Evolutionary conservation across 2,113 vertebrate species (phyloP).

Genomic region (Girardinichthys multiradiatus): DNA sequence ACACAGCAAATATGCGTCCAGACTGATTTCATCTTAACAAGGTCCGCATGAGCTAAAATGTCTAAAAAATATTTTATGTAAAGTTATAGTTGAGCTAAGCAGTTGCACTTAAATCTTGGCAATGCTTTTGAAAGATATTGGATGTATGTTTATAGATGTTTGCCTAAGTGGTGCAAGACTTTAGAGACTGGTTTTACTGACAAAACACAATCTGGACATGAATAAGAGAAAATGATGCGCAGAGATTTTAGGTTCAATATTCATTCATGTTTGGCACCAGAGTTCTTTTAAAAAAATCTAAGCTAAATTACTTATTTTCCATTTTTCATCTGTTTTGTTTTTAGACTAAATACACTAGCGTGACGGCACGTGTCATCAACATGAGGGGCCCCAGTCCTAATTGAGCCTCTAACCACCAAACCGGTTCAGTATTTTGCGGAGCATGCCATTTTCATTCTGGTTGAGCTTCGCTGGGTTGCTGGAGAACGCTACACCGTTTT

Average conservation of each 20-base stretch:
- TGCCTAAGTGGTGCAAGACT: constrained; percentile 16
- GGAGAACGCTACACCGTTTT: constrained; percentile 40
- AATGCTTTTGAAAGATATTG: constrained; percentile 23
- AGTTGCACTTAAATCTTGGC: constrained; percentile 56
- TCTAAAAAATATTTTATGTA: constrained; percentile 65
- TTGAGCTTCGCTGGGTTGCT: constrained; percentile 32
- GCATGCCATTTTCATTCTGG: constrained; percentile 41
- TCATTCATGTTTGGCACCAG: background rate
- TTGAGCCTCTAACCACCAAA: constrained; percentile 42
- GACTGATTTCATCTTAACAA: constrained; percentile 70
- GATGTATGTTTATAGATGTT: constrained; percentile 8
- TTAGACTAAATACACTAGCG: constrained; percentile 16
- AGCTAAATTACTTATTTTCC: constrained; percentile 6
- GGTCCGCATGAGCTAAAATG: constrained; percentile 46
- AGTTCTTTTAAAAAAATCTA: constrained; percentile 6
- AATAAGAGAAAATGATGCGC: constrained; percentile 3
- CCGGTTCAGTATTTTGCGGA: constrained; percentile 37
- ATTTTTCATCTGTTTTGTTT: constrained; percentile 25
- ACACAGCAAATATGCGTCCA: constrained; percentile 70
- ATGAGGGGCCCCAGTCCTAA: constrained; percentile 16
- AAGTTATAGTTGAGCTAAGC: constrained; percentile 45
- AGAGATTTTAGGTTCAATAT: constrained; percentile 1
- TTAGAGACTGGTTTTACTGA: constrained; percentile 1
- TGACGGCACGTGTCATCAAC: constrained; percentile 16
- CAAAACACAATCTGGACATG: constrained; percentile 5